Evolutionary conservation across 1,140 invertebrate genomes (phyloP), one percentile per base, ranked within the genome.

Genomic region (Conopomorpha cramerella): DNA sequence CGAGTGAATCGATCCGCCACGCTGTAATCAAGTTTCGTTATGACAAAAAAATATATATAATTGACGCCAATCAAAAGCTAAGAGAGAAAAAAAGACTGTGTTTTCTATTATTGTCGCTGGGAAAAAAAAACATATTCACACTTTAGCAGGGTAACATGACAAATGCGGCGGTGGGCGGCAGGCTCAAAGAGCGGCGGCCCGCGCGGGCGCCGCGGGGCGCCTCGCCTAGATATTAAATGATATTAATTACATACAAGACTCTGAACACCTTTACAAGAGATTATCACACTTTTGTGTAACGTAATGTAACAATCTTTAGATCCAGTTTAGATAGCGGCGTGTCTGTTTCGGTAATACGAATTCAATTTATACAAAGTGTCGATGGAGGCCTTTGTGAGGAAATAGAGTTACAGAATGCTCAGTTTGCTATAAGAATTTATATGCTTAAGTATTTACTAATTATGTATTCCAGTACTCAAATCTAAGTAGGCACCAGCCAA

Each of bases 61-160:
- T 71, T 73, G 65, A 73, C 63, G 71, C 71, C 63, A 66, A 70
- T 70, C 66, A 71, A 70, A 58, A 65, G 38, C 61, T n/a, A n/a
- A n/a, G 57, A 53, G 59, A 57, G 56, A 63, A 71, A 56, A 74
- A 71, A 71, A 68, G 70, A 74, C 62, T 67, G 68, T 71, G 64
- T 71, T 71, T 71, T 65, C 64, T 73, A 68, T 70, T 56, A 71
- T 71, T 74, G 66, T 74, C 64, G 70, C 71, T 63, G 45, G 53
- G 66, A 70, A 60, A 55, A 67, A 73, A 72, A 71, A 71, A 66
- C 57, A 60, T 55, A 66, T 73, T 74, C 70, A 74, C 70, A 74
- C 70, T 74, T 68, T 65, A 59, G 49, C 56, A 57, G 56, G 66
- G 62, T 65, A 71, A 73, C 66, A 68, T 71, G 68, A 71, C 68